A percentile compares a stretch with the other conserved stretches of the same genome.
Conservation (phyloP, 2,888 invertebrate species). For the Eristalinus aeneus region DNA sequence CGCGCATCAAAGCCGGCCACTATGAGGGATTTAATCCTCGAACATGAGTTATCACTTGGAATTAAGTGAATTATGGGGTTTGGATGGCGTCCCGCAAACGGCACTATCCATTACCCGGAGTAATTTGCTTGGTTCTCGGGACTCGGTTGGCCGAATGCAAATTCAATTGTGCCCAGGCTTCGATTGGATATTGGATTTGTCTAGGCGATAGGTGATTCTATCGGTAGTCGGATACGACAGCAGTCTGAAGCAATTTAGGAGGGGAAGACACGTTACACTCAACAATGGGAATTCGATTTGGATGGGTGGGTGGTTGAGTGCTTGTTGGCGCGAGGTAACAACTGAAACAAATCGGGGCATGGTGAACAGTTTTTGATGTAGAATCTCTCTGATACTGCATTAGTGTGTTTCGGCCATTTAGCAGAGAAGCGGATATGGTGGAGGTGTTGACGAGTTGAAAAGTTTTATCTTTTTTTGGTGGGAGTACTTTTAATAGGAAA, state of each 20-base stretch:
- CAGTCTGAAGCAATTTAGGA: neutral
- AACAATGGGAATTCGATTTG: neutral
- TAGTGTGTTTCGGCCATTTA: too few relatives aligned
- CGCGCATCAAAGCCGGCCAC: constrained; percentile 9
- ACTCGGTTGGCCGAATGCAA: too few relatives aligned
- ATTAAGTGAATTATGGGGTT: constrained; percentile 71
- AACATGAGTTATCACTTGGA: constrained; percentile 69
- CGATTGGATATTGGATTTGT: neutral
- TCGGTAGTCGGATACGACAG: neutral
- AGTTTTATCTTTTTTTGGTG: too few relatives aligned
- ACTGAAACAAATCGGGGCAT: neutral
- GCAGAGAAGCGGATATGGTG: too few relatives aligned
- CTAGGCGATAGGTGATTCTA: neutral
- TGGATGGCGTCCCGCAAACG: constrained; percentile 47
- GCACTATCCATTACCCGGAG: constrained; percentile 30
- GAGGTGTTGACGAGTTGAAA: too few relatives aligned
- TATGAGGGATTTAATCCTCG: constrained; percentile 39
- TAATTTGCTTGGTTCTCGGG: neutral
- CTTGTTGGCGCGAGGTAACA: too few relatives aligned
- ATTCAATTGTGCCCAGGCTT: too few relatives aligned
- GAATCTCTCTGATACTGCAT: too few relatives aligned
- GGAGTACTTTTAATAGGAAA: too few relatives aligned
- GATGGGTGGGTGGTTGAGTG: neutral
- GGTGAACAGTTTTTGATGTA: too few relatives aligned
- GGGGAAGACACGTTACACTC: neutral